phyloP scores from a whole-genome alignment of 1,140 invertebrate genomes.

The Caenorhabditis inopinata region DNA sequence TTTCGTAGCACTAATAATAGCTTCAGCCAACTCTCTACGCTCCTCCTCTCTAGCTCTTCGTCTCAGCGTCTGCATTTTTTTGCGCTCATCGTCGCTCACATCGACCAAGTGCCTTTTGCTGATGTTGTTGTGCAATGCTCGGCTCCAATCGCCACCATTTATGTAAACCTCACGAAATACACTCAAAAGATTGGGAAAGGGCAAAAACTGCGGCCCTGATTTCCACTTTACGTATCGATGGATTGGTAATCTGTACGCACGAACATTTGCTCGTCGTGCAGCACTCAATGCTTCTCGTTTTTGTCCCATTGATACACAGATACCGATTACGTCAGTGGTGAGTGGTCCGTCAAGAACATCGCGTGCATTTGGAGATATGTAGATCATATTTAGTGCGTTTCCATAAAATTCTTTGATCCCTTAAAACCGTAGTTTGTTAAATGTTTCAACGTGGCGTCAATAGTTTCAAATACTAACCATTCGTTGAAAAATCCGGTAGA shows the following conservation, averaged over 20 bases:
- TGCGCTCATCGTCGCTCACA: background rate
- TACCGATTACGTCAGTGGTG: background rate
- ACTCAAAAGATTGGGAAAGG: background rate
- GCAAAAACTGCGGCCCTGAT: conserved; percentile 9
- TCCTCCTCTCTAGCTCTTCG: background rate
- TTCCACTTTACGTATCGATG: conserved; percentile 36
- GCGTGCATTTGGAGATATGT: background rate
- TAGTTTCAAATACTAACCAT: background rate
- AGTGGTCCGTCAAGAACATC: conserved; percentile 21
- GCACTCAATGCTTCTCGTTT: background rate
- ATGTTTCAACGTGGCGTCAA: too few species aligned
- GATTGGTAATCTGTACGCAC: conserved; percentile 25
- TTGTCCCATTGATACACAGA: conserved; percentile 3
- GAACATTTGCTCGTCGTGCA: background rate
- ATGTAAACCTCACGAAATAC: conserved; percentile 32
- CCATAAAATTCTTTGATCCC: conserved; percentile 13
- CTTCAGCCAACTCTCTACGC: background rate
- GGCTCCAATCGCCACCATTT: conserved; percentile 36
- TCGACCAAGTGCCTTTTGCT: background rate
- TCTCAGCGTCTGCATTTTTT: background rate
- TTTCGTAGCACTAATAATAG: background rate
- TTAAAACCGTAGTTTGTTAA: background rate
- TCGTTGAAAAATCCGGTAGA: conserved; percentile 1
- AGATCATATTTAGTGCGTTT: background rate
- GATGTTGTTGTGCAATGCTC: conserved; percentile 38